Base-by-base conservation (phyloP, 2,888 invertebrate genomes). In the Ormyrus labotus region DNA sequence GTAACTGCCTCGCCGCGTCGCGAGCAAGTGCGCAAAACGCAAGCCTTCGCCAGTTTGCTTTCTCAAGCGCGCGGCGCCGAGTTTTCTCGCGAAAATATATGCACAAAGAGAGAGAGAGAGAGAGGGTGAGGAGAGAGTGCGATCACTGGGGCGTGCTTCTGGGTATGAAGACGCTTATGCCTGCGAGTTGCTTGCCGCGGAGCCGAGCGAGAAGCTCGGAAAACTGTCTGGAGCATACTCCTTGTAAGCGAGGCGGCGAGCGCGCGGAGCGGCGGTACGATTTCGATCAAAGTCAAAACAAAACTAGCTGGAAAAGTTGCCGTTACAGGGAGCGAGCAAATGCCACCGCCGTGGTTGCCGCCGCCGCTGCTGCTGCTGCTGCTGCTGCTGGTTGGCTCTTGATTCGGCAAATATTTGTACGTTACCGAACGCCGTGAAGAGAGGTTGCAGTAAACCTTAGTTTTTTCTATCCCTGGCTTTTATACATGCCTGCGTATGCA, bases 161-260 rank as follows among this genome's bases (percentile, higher is more conserved):
- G 84, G 84, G 86, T 85, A 85, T 85, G 86, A 88, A 87, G 87
- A 89, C 85, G 85, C 85, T 86, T 84, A 83, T 82, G 71, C 50
- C 48, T n/a, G 19, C 9, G 34, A 34, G 4, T 34, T 34, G 34
- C 50, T 47, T 47, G 64, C 63, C 13, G 9, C 58, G 45, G 34
- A 34, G 45, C 11, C 45, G 67, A 64, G 69, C 65, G 57, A 63
- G 82, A 80, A 78, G 77, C 84, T 79, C 72, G 83, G 84, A 81
- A 84, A 85, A 85, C 87, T 85, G 85, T 86, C 85, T 86, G 76
- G 78, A 51, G 82, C 86, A 83, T 83, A 83, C 50, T 47, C 34
- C n/a, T 45, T 34, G 7, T 1, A n/a, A 8, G 7, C 55, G 50
- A 48, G 34, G 34, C 34, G 34, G 34, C 34, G 45, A 34, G 50